These are phyloP conservation scores for Brachyhypopomus gauderio DNA, from an alignment of 2,113 vertebrate species.

Conservation along the genomic window DNA sequence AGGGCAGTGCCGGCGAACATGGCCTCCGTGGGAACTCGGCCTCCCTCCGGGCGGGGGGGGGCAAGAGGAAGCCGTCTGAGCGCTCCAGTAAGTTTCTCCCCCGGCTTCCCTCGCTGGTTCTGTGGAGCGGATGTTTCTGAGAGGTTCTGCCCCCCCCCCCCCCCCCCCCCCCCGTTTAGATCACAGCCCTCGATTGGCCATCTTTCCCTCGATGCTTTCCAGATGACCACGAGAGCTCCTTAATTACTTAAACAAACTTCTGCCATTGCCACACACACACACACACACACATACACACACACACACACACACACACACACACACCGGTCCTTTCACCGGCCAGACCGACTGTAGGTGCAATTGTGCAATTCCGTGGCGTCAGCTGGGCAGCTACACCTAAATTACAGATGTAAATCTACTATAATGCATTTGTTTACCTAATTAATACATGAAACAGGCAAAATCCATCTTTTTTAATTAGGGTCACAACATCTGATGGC, in stretches of 20 bases:
- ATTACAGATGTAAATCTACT: conserved; percentile 62
- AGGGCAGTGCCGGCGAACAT: conserved; percentile 76
- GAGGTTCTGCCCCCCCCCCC: not conserved
- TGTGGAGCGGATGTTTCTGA: conserved; percentile 26
- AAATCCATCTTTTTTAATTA: conserved; percentile 65
- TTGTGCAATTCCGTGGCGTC: conserved; percentile 36
- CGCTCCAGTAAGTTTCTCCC: conserved; percentile 80
- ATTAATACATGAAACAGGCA: conserved; percentile 57
- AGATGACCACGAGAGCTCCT: conserved; percentile 46
- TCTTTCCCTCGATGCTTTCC: conserved; percentile 43
- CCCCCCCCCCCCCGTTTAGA: conserved; percentile 33
- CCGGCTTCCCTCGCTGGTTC: not conserved
- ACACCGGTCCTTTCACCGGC: not conserved
- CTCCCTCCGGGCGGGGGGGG: conserved; percentile 79
- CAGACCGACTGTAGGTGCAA: conserved; percentile 39
- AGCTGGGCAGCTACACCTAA: conserved; percentile 38
- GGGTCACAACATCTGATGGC: conserved; percentile 51
- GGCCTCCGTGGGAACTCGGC: conserved; percentile 82
- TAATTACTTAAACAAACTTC: conserved; percentile 53
- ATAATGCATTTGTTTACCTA: conserved; percentile 52
- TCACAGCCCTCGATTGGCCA: conserved; percentile 35
- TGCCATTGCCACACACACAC: conserved; percentile 31
- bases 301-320: not conserved
- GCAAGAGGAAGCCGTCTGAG: conserved; percentile 80
- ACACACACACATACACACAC: too few species aligned